phyloP scores from a whole-genome alignment of 2,113 vertebrate genomes.

The Noturus placidus region DNA sequence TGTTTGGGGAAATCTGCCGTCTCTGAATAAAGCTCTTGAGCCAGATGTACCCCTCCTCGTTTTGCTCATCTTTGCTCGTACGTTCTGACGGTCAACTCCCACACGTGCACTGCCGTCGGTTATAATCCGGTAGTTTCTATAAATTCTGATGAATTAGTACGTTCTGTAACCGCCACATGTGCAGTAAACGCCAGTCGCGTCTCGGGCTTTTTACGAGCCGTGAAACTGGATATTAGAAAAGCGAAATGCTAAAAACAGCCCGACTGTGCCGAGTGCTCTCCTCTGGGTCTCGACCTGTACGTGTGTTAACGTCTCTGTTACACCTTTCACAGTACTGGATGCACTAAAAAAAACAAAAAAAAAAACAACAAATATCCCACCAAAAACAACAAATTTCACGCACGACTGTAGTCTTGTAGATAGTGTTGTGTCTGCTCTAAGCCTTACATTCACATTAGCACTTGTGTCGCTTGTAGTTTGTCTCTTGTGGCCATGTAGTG shows the following conservation, averaged over 20 bases:
- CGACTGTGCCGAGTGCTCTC: background rate
- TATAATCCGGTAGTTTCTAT: conserved; percentile 40
- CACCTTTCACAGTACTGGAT: background rate
- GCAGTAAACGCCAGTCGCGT: conserved; percentile 27
- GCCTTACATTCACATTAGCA: background rate
- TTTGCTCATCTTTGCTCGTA: background rate
- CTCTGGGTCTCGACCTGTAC: background rate
- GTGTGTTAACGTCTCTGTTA: conserved; percentile 8
- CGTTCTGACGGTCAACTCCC: background rate
- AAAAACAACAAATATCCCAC: no score
- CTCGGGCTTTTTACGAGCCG: conserved; percentile 42
- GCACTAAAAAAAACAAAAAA: background rate
- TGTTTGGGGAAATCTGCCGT: conserved; percentile 2
- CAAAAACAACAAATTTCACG: background rate
- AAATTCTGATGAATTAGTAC: conserved; percentile 47
- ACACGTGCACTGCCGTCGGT: conserved; percentile 29
- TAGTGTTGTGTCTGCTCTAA: background rate
- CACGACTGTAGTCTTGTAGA: background rate
- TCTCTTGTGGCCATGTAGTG: background rate
- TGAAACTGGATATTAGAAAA: conserved; percentile 53
- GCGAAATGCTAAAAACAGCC: conserved; percentile 39
- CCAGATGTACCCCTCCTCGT: background rate
- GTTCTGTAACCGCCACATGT: conserved; percentile 51
- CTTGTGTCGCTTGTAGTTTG: background rate
- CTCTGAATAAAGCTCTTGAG: background rate